Conservation (phyloP, 2,113 vertebrate genomes). For the Centropus unirufus region DNA sequence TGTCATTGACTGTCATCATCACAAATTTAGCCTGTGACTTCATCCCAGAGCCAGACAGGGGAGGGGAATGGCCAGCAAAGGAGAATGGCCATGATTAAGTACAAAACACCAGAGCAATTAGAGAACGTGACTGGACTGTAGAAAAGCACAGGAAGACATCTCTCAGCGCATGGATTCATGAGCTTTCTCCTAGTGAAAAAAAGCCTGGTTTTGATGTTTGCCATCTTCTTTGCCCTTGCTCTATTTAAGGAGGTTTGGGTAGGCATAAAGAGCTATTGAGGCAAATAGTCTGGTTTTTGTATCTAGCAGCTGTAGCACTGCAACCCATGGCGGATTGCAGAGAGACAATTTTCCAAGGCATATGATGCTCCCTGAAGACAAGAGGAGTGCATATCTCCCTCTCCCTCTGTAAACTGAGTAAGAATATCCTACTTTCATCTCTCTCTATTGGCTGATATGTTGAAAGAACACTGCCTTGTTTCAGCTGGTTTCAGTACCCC, state of each 20-base stretch:
- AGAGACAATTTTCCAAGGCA: background rate
- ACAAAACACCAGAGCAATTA: conserved; percentile 47
- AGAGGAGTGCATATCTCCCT: background rate
- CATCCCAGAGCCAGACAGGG: conserved; percentile 28
- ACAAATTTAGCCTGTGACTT: conserved; percentile 56
- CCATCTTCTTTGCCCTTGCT: background rate
- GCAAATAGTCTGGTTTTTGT: background rate
- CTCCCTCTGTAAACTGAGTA: background rate
- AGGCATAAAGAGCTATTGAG: background rate
- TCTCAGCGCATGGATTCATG: background rate
- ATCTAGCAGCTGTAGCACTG: background rate
- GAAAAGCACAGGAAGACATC: background rate
- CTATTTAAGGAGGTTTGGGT: background rate
- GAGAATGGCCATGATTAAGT: conserved; percentile 54
- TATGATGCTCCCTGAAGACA: background rate
- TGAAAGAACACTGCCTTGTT: background rate
- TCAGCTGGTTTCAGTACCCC: background rate
- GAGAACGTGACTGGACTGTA: conserved; percentile 18
- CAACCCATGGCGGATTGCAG: background rate
- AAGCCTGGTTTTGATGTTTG: background rate
- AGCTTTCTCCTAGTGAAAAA: background rate
- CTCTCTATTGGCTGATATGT: background rate
- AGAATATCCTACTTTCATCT: background rate
- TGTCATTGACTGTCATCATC: conserved; percentile 30
- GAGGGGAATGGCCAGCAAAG: conserved; percentile 9